Evolutionary conservation across 2,113 vertebrate species (phyloP).

Genomic region (Pleuronectes platessa): DNA sequence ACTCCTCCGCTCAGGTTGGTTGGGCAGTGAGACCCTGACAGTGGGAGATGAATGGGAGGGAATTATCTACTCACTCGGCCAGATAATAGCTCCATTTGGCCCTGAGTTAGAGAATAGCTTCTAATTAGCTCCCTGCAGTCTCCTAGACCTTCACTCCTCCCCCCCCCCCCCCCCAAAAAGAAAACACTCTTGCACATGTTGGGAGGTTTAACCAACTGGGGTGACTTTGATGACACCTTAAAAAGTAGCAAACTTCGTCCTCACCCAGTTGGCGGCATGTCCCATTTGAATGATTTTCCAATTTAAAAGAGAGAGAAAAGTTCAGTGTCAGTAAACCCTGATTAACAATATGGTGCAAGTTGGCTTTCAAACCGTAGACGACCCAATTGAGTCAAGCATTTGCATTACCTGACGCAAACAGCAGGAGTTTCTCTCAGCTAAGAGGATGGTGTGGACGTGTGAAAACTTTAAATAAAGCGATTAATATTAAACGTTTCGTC

Average conservation of each 20-base stretch:
- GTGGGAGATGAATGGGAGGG: slow-evolving; percentile 84
- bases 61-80: slow-evolving; percentile 89
- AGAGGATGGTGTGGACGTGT: slow-evolving; percentile 4
- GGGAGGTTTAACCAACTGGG: slow-evolving; percentile 78
- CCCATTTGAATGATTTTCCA: slow-evolving; percentile 69
- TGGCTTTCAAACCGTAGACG: slow-evolving; percentile 24
- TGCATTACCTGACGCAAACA: slow-evolving; percentile 5
- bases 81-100: slow-evolving; percentile 89
- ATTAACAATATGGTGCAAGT: slow-evolving; percentile 37
- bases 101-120: slow-evolving; percentile 84
- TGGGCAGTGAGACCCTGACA: slow-evolving; percentile 86
- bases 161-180: slow-evolving; percentile 67
- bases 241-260: slow-evolving; percentile 49
- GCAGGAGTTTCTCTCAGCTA: slow-evolving; percentile 10
- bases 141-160: slow-evolving; percentile 66
- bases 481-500: too few species aligned
- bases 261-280: slow-evolving; percentile 58
- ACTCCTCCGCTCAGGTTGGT: slow-evolving; percentile 69
- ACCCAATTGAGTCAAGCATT: slow-evolving; percentile 24
- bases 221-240: slow-evolving; percentile 72
- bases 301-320: slow-evolving; percentile 25
- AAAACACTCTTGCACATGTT: slow-evolving; percentile 84
- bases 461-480: too few species aligned
- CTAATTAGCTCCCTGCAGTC: slow-evolving; percentile 85
- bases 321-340: slow-evolving; percentile 30